Conservation (phyloP, 2,888 invertebrate genomes). For the Sturmia bella region DNA sequence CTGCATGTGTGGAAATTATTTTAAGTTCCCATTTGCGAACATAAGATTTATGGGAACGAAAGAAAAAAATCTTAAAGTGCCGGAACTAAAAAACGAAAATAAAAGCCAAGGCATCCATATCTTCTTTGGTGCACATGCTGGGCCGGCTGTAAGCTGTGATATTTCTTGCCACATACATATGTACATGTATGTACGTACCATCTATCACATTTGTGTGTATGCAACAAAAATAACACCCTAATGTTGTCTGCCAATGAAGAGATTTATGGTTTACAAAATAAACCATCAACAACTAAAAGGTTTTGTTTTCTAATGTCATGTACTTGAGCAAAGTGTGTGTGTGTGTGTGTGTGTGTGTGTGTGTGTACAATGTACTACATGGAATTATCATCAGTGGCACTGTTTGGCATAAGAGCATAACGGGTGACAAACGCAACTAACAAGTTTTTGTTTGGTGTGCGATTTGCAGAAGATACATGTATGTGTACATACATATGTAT, state of each 20-base stretch:
- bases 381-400: slow-evolving; percentile 33
- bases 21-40: slow-evolving; percentile 66
- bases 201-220: not conserved
- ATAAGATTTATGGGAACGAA: slow-evolving; percentile 76
- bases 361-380: slow-evolving; percentile 16
- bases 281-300: slow-evolving; percentile 48
- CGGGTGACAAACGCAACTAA: slow-evolving; percentile 46
- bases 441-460: slow-evolving; percentile 8
- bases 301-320: slow-evolving; percentile 38
- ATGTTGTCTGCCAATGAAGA: slow-evolving; percentile 50
- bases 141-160: slow-evolving; percentile 22
- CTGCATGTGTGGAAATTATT: slow-evolving; percentile 53
- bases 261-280: slow-evolving; percentile 67
- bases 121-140: slow-evolving; percentile 61
- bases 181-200: slow-evolving; percentile 2
- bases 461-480: slow-evolving; percentile 24
- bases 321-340: slow-evolving; percentile 33
- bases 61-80: slow-evolving; percentile 69
- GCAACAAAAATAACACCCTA: slow-evolving; percentile 55
- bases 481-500: not conserved
- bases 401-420: slow-evolving; percentile 51
- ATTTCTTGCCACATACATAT: not conserved
- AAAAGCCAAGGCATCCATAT: slow-evolving; percentile 39
- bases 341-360: not conserved
- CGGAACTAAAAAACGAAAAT: slow-evolving; percentile 77